Evolutionary conservation across 2,113 vertebrate genomes (phyloP).

Genomic region (Galeopterus variegatus): DNA sequence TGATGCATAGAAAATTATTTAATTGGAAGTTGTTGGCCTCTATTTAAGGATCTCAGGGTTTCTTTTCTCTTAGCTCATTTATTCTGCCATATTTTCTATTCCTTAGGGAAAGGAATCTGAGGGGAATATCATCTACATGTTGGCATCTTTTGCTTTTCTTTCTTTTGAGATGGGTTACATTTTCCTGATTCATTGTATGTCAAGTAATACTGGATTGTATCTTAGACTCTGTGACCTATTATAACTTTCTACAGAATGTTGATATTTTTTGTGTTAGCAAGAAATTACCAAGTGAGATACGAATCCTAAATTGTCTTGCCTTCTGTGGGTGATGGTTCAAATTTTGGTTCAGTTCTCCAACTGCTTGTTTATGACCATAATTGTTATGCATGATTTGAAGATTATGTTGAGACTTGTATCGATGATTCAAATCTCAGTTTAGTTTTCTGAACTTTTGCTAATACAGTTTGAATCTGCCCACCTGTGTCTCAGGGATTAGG

Average conservation of each 20-base stretch:
- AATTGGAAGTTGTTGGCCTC: not conserved
- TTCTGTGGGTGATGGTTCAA: not conserved
- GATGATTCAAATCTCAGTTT: not conserved
- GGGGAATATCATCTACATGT: not conserved
- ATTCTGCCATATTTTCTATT: not conserved
- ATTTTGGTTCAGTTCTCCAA: not conserved
- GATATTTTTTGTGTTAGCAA: not conserved
- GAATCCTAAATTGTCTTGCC: not conserved
- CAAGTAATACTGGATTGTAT: not conserved
- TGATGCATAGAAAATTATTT: not conserved
- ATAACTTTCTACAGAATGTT: not conserved
- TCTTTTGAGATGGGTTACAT: not conserved
- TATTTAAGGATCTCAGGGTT: not conserved
- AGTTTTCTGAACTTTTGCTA: not conserved
- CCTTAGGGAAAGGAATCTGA: not conserved
- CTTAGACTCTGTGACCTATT: not conserved
- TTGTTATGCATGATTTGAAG: not conserved
- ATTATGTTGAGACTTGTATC: not conserved
- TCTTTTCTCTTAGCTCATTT: not conserved
- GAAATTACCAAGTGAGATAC: not conserved
- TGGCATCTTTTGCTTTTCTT: not conserved
- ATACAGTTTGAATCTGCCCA: not conserved
- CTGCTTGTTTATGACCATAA: not conserved
- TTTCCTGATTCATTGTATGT: conserved; percentile 27
- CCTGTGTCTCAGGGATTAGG: not conserved